Conservation (phyloP, 35 echinoderm and acorn worm genomes). For the Amphiura filiformis region DNA sequence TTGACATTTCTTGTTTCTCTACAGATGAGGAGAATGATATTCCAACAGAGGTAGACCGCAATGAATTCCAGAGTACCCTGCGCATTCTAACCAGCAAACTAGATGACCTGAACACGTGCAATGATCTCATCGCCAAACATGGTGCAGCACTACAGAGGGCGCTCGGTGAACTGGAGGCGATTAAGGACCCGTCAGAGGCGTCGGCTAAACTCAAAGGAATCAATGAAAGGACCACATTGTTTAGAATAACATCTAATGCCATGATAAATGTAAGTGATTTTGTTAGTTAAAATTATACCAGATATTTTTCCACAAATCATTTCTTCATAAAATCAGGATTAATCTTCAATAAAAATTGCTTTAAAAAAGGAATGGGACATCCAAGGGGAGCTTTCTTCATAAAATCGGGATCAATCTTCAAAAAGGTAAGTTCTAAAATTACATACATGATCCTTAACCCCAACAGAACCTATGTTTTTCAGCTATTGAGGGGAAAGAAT, state of each 20-base stretch:
- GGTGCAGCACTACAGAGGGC: conserved; percentile 79
- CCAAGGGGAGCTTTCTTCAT: too few species aligned
- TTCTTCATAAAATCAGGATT: not conserved
- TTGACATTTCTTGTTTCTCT: too few species aligned
- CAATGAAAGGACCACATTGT: conserved; percentile 92
- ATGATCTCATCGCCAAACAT: conserved; percentile 96
- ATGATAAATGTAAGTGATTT: conserved; percentile 99
- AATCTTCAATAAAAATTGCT: too few species aligned
- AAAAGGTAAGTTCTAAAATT: too few species aligned
- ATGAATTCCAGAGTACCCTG: conserved; percentile 74
- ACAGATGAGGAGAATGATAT: conserved; percentile 85
- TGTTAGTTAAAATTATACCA: too few species aligned
- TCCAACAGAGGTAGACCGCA: conserved; percentile 67
- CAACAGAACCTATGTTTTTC: too few species aligned
- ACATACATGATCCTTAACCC: too few species aligned
- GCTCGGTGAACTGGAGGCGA: conserved; percentile 78
- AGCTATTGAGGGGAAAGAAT: too few species aligned
- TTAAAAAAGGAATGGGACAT: too few species aligned
- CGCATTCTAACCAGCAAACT: conserved; percentile 80
- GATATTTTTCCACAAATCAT: too few species aligned
- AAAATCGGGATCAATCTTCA: too few species aligned
- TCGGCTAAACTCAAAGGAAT: conserved; percentile 72
- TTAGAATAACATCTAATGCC: conserved; percentile 97
- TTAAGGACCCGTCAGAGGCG: conserved; percentile 67
- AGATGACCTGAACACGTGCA: conserved; percentile 94